Conservation (phyloP, 2,113 vertebrate species). For the Aspiorhynchus laticeps region DNA sequence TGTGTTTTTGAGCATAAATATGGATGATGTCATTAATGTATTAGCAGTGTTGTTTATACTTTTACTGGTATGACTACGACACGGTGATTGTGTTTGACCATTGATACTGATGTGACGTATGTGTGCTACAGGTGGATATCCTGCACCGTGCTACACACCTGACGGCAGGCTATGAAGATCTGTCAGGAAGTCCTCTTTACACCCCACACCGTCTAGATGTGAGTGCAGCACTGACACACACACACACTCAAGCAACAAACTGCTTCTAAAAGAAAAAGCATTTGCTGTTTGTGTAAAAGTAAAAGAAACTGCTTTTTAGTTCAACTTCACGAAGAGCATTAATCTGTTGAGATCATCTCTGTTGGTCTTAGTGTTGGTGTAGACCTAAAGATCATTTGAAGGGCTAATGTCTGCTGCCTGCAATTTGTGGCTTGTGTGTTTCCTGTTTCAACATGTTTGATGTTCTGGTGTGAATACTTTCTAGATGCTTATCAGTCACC, state of each 20-base stretch:
- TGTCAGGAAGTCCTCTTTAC: conserved; percentile 76
- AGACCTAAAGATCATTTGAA: neutral
- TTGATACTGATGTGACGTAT: conserved; percentile 27
- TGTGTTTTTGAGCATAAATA: neutral
- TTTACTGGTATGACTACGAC: neutral
- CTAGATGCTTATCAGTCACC: neutral
- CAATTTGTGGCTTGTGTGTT: neutral
- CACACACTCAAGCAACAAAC: neutral
- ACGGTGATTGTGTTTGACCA: neutral
- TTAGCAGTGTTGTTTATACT: neutral
- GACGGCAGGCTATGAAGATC: conserved; percentile 83
- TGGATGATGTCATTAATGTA: neutral
- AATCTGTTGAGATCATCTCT: neutral
- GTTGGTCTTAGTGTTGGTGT: neutral
- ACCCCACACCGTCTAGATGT: conserved; percentile 78
- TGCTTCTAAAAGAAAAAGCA: too few species aligned
- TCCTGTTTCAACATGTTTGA: neutral
- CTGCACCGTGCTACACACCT: conserved; percentile 85
- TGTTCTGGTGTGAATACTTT: neutral
- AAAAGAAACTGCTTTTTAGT: neutral
- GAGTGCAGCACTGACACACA: conserved; percentile 58
- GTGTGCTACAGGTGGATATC: conserved; percentile 77
- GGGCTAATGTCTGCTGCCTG: neutral
- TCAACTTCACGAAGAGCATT: neutral
- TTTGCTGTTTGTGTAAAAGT: too few species aligned